phyloP scores from a whole-genome alignment of 2,113 vertebrate genomes.

The Leucosticte australis region DNA sequence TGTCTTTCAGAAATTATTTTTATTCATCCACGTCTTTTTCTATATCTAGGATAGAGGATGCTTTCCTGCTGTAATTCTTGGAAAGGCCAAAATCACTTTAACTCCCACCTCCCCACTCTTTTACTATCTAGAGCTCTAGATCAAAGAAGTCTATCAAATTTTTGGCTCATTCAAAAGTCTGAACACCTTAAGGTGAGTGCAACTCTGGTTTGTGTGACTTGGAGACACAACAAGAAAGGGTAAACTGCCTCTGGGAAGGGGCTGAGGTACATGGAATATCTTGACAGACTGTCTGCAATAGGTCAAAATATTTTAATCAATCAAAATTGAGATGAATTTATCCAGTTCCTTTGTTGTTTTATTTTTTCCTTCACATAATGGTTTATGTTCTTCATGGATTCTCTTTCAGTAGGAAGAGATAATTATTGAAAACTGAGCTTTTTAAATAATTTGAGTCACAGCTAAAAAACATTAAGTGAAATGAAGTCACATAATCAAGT shows the following conservation, averaged over 20 bases:
- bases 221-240: background rate
- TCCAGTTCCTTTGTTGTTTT: background rate
- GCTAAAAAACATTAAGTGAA: background rate
- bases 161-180: background rate
- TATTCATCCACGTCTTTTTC: background rate
- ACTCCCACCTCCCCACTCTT: background rate
- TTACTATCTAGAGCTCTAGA: background rate
- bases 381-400: background rate
- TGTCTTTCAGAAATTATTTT: background rate
- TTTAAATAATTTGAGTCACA: background rate
- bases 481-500: background rate
- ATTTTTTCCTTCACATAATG: background rate
- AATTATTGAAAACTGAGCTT: background rate
- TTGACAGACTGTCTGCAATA: background rate
- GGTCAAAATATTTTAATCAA: background rate
- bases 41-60: background rate
- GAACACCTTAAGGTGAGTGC: background rate
- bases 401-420: background rate
- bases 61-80: background rate
- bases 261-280: background rate
- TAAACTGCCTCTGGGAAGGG: background rate
- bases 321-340: background rate
- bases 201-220: background rate
- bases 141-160: background rate
- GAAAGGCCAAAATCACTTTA: background rate